Evolutionary conservation across 2,888 invertebrate genomes (phyloP).

Genomic region (Xylota sylvarum): DNA sequence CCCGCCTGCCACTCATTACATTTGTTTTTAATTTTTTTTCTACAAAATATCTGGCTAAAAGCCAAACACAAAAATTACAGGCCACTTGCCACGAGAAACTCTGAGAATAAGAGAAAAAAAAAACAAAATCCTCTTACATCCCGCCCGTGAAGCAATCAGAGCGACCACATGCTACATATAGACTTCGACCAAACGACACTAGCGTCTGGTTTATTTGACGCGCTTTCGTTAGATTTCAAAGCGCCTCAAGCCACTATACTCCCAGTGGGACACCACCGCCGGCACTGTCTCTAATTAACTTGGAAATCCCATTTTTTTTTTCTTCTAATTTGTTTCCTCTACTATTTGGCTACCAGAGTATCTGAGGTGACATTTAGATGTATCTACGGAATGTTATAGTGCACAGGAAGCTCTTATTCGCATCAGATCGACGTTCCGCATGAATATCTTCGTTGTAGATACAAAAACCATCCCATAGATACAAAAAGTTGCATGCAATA

Average conservation of each 20-base stretch:
- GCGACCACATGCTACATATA: slow-evolving; percentile 35
- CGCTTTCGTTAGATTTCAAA: slow-evolving; percentile 51
- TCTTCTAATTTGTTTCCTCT: background rate
- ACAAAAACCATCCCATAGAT: background rate
- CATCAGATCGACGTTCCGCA: slow-evolving; percentile 31
- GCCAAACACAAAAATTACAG: slow-evolving; percentile 58
- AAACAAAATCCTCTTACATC: background rate
- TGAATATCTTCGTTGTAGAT: slow-evolving; percentile 27
- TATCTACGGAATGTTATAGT: slow-evolving; percentile 17
- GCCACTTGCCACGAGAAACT: slow-evolving; percentile 39
- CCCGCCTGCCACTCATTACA: slow-evolving; percentile 26
- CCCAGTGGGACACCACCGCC: background rate
- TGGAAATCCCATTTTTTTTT: slow-evolving; percentile 35
- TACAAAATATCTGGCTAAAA: slow-evolving; percentile 35
- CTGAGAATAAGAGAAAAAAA: background rate
- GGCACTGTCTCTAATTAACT: slow-evolving; percentile 32
- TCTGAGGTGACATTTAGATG: slow-evolving; percentile 42
- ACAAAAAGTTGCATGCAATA: background rate
- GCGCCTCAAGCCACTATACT: slow-evolving; percentile 19
- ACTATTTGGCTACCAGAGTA: slow-evolving; percentile 21
- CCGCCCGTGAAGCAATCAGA: slow-evolving; percentile 5
- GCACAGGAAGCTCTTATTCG: slow-evolving; percentile 24
- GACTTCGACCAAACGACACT: background rate
- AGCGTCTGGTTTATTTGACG: slow-evolving; percentile 30
- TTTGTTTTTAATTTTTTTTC: slow-evolving; percentile 21